Base-by-base conservation (phyloP, 2,113 vertebrate genomes). In the Centrocercus urophasianus region DNA sequence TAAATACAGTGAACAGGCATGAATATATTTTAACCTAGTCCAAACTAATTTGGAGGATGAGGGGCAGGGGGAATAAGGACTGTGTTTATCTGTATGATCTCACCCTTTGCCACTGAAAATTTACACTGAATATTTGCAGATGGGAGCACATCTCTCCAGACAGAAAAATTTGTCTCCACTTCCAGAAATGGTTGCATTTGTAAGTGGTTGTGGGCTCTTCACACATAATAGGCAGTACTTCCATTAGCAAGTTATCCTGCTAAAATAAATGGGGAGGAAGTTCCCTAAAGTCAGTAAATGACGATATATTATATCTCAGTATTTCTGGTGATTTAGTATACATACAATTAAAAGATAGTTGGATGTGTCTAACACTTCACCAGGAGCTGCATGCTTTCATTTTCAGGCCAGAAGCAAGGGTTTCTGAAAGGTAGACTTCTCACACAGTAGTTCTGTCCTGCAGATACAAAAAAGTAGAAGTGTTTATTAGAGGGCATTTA, bases 191-290 rank as follows among this genome's bases (percentile, higher is more conserved):
- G 4, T 19, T 42, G 90, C 0, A 0, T 48, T 92, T 83, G 8
- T 67, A 83, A 67, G 10, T 73, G 0, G 1, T 61, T 86, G 64
- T 57, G 84, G 47, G 48, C 4, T 65, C 32, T 30, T 78, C 45
- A 48, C n/a, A 10, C 0, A 0, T 73, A 75, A 84, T 25, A 81
- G 73, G 30, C 11, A 92, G 70, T 48, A 69, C 25, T 82, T 81
- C 27, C 45, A 64, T 79, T 77, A 87, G 34, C 24, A 50, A 88
- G 16, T 77, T 86, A 67, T 83, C 30, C 10, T 25, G 10, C 67
- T 93, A 86, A 91, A 92, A 80, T 93, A 85, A 87, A 88, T 36
- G 75, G 42, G 89, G 36, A 78, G 76, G 63, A 27, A 63, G 36
- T 66, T 92, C 64, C 36, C 32, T 64, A 27, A 95, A 71, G 78